Base-by-base conservation (phyloP, 2,888 invertebrate genomes). In the Agrotis segetum region DNA sequence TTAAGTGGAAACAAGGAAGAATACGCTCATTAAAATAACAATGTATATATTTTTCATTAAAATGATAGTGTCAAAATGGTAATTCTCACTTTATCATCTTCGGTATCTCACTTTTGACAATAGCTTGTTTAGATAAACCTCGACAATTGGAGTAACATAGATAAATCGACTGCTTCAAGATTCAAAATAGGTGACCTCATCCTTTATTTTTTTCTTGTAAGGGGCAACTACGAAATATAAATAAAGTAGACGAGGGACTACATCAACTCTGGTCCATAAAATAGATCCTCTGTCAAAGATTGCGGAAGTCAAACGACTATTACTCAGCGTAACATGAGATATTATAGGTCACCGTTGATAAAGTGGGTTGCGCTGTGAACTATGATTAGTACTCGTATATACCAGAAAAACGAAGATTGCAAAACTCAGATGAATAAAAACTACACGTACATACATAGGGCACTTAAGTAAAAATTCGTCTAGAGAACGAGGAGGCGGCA, bases 251-350 rank as follows among this genome's bases (percentile, higher is more conserved):
- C 44, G 52, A 50, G 55, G 55, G 29, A 21, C 52, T 74, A 52
- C 29, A 69, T 56, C 49, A 71, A 61, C 52, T 53, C 44, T 24
- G 40, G n/a, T 34, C 56, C 61, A 58, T 71, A 71, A 75, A 77
- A 64, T 40, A 69, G 50, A 77, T 60, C 53, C 49, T 50, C 46
- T 55, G 77, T 55, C 77, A 68, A 74, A 63, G 56, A 74, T 78
- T 55, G 55, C 34, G 67, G 56, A 77, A 64, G 64, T 66, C 52
- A 60, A 61, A 47, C 55, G 29, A 47, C 53, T 66, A 71, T 67
- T 61, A 79, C 34, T 75, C 62, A 63, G 59, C 64, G 60, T 64
- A 64, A 75, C 52, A 34, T 61, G 52, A 67, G 56, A 61, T 63
- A 77, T 59, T 61, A n/a, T n/a, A n/a, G 50, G 21, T 44, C 53